Conservation (phyloP, 2,113 vertebrate genomes). For the Salminus brasiliensis region DNA sequence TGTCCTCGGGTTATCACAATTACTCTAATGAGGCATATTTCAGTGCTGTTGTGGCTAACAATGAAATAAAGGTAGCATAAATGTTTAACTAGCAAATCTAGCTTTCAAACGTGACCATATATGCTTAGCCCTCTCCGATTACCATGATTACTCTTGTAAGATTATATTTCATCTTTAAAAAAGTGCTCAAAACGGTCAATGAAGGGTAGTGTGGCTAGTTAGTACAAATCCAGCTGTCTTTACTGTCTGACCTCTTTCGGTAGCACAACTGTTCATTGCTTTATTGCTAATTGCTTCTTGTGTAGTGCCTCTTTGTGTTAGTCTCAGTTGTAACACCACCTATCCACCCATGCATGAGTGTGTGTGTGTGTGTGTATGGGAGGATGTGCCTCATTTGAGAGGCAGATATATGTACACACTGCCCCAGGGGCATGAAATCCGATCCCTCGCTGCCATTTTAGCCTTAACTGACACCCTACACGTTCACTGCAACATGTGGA, state of each 20-base stretch:
- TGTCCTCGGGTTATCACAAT: too few relatives aligned
- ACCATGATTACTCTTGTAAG: neutral
- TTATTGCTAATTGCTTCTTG: neutral
- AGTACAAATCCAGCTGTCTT: neutral
- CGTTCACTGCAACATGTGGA: constrained; percentile 39
- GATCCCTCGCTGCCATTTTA: constrained; percentile 69
- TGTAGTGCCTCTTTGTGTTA: neutral
- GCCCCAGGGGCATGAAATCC: constrained; percentile 67
- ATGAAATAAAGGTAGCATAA: neutral
- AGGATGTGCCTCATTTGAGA: constrained; percentile 29
- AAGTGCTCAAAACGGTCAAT: neutral
- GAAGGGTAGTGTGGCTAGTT: neutral
- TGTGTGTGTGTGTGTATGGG: neutral
- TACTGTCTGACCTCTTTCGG: neutral
- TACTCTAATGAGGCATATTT: neutral
- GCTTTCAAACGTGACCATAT: too few relatives aligned
- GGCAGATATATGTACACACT: constrained; percentile 56
- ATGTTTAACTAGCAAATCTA: neutral
- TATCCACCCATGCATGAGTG: neutral
- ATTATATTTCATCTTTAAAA: neutral
- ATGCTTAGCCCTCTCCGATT: too few relatives aligned
- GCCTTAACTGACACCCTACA: constrained; percentile 21
- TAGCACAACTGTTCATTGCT: neutral
- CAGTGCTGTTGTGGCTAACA: neutral
- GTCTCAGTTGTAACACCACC: neutral